These are phyloP conservation scores for Aegotheles bennettii DNA, from an alignment of 2,113 vertebrate species.

Conservation along the genomic window DNA sequence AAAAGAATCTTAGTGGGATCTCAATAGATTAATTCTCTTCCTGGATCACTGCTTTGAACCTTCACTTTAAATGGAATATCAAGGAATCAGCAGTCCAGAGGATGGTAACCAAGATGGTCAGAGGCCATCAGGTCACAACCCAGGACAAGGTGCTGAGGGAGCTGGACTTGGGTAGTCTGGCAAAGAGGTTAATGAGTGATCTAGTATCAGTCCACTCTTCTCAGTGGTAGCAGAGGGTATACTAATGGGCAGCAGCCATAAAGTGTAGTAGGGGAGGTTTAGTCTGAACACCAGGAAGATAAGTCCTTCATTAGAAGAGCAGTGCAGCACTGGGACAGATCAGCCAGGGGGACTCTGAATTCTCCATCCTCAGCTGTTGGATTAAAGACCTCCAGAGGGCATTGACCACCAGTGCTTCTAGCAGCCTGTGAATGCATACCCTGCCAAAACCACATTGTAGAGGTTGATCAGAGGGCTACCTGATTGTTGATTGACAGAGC, in stretches of 20 bases:
- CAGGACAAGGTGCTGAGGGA: neutral
- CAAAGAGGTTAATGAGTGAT: neutral
- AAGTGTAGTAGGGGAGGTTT: neutral
- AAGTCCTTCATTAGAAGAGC: neutral
- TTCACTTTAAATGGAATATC: neutral
- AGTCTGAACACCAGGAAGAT: neutral
- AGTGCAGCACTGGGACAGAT: fast-evolving
- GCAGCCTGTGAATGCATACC: neutral
- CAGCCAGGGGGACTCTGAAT: neutral
- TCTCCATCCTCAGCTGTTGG: neutral
- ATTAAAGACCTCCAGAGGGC: neutral
- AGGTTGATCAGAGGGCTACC: too few species aligned
- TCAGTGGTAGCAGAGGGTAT: neutral
- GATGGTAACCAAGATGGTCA: neutral
- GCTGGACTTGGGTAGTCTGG: neutral
- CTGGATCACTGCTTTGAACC: neutral
- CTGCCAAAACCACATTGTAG: neutral
- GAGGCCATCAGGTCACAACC: neutral
- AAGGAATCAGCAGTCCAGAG: neutral
- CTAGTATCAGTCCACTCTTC: neutral
- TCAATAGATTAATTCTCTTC: neutral
- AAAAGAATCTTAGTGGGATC: neutral
- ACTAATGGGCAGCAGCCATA: neutral
- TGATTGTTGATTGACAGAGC: too few species aligned
- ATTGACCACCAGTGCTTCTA: neutral